These are phyloP conservation scores for Columba livia DNA, from an alignment of 2,113 vertebrate genomes.

Conservation along the genomic window DNA sequence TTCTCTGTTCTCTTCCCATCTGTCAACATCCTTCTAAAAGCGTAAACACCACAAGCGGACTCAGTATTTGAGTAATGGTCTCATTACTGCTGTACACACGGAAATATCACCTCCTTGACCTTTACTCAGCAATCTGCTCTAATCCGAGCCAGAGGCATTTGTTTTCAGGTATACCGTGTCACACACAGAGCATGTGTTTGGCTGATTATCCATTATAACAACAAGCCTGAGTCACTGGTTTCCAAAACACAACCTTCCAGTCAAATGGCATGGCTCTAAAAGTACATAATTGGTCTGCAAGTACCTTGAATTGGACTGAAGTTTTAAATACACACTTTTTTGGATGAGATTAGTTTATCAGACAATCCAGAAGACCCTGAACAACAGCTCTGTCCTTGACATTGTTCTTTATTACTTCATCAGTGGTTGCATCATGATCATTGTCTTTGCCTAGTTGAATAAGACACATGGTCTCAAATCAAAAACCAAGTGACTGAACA, in stretches of 20 bases:
- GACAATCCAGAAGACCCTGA: not conserved
- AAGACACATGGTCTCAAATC: not conserved
- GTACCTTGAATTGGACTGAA: not conserved
- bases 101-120: slow-evolving; percentile 37
- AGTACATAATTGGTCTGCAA: not conserved
- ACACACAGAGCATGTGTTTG: not conserved
- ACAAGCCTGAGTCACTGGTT: not conserved
- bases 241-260: not conserved
- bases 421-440: not conserved
- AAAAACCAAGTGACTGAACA: not conserved
- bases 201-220: not conserved
- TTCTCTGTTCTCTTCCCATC: not conserved
- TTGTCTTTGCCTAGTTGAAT: not conserved
- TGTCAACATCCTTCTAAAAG: slow-evolving; percentile 26
- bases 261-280: not conserved
- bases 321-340: not conserved
- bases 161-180: not conserved
- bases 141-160: not conserved
- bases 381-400: not conserved
- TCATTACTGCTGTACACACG: not conserved
- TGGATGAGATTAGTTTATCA: not conserved
- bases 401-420: not conserved
- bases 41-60: not conserved
- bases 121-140: slow-evolving; percentile 37
- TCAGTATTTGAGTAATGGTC: not conserved